These are phyloP conservation scores for Holocentrus rufus DNA, from an alignment of 2,797 vertebrate species.

Conservation along the genomic window DNA sequence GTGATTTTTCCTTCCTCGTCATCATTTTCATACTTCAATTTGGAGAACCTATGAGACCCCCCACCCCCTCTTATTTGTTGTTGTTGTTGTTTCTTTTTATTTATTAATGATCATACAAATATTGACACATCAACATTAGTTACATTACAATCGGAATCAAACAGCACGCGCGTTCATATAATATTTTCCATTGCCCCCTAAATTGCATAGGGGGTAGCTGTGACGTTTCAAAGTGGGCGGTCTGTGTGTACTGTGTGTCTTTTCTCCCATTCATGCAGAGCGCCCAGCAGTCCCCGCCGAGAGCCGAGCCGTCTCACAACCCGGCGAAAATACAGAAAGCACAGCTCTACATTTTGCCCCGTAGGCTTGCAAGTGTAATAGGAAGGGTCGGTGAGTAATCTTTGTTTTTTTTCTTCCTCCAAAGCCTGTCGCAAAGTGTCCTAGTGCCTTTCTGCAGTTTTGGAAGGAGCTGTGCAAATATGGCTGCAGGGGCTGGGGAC, in stretches of 20 bases:
- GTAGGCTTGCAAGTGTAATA: neutral
- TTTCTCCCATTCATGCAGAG: constrained; percentile 66
- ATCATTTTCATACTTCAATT: neutral
- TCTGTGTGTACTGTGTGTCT: constrained; percentile 42
- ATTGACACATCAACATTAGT: too few species aligned
- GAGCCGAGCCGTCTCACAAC: constrained; percentile 28
- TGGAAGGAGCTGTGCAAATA: constrained; percentile 30
- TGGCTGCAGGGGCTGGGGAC: constrained; percentile 47
- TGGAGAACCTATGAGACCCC: too few species aligned
- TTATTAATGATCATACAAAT: too few species aligned
- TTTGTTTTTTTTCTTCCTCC: neutral
- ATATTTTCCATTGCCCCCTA: neutral
- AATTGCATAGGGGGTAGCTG: neutral
- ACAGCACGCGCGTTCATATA: too few species aligned
- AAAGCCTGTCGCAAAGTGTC: fast-evolving
- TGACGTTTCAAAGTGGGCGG: constrained; percentile 64
- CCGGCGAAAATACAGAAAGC: constrained; percentile 28
- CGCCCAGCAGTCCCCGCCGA: constrained; percentile 17
- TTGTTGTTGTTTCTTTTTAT: too few species aligned
- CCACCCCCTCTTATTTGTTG: too few species aligned
- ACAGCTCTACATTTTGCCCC: neutral
- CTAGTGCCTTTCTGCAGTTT: neutral
- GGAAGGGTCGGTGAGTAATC: constrained; percentile 69
- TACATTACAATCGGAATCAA: too few species aligned
- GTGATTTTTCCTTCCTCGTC: too few species aligned